Evolutionary conservation across 1,140 invertebrate species (phyloP), one percentile per base, ranked within the genome.

Genomic region (Camponotus vicinus): DNA sequence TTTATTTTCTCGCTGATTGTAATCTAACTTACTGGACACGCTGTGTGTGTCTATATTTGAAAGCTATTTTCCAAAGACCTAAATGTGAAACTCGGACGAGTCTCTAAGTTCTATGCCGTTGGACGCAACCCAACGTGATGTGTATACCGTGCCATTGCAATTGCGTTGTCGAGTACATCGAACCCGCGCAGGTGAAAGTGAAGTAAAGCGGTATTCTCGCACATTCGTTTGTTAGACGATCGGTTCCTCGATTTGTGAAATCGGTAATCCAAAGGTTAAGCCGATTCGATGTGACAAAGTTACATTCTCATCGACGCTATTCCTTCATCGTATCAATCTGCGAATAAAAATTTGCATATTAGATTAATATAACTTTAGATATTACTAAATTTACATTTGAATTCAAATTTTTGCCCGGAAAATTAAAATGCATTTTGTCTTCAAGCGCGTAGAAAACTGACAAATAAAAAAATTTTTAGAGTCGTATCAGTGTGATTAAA

Each of bases 111-210:
- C 75, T 76, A 27, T 40, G 84, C 67, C 79, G 85, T 63, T 83
- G 57, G 66, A 52, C 75, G 77, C 67, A 83, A 32, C 61, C 61
- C 78, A 66, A 67, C 42, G 76, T 71, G 83, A 69, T 79, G 73
- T 88, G 88, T 86, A 80, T 84, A 75, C 37, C 37, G 73, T 86
- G 66, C 83, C 89, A 76, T 91, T 90, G 89, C 89, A 89, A 87
- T 90, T 86, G 78, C 84, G 77, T 87, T 42, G 59, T 61, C 66
- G 88, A 90, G 92, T 91, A 70, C 92, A 91, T 92, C 86, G 91
- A 92, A 92, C 92, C 78, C 80, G 76, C 45, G 88, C 90, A 90
- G 91, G 92, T 92, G 91, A 93, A 93, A 93, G 92, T 92, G 89
- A 90, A 89, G 84, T 78, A 64, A 85, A 87, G 85, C 83, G 79